Conservation (phyloP, 1,140 invertebrate genomes). For the Leguminivora glycinivorella region DNA sequence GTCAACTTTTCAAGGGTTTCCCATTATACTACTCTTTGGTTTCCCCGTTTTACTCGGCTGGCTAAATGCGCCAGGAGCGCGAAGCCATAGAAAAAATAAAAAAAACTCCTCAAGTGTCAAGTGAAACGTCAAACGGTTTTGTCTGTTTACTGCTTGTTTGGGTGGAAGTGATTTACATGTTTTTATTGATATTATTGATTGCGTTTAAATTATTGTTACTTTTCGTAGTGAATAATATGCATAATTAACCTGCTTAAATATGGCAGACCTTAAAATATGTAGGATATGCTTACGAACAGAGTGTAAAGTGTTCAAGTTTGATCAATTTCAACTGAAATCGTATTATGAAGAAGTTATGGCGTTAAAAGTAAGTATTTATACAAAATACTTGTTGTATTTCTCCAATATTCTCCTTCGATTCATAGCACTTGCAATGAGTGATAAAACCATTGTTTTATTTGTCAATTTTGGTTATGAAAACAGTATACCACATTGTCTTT, state of each 20-base stretch:
- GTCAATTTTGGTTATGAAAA: not conserved
- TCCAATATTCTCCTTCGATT: not conserved
- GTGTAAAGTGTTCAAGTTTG: conserved; percentile 55
- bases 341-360: conserved; percentile 67
- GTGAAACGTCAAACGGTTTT: too few species aligned
- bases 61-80: too few species aligned
- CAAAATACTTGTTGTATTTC: not conserved
- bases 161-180: not conserved
- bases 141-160: not conserved
- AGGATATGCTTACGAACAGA: conserved; percentile 61
- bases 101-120: too few species aligned
- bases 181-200: not conserved
- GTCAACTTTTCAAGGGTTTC: too few species aligned
- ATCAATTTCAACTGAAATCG: conserved; percentile 55
- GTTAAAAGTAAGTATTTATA: conserved; percentile 53
- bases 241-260: conserved; percentile 22
- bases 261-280: conserved; percentile 59
- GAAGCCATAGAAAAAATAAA: too few species aligned
- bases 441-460: not conserved
- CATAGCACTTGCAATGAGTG: not conserved
- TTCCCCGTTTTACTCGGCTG: too few species aligned
- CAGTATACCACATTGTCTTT: not conserved
- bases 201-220: not conserved
- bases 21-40: too few species aligned
- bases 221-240: not conserved